These are phyloP conservation scores for Nemurella pictetii DNA, from an alignment of 2,888 invertebrate species.

Conservation along the genomic window DNA sequence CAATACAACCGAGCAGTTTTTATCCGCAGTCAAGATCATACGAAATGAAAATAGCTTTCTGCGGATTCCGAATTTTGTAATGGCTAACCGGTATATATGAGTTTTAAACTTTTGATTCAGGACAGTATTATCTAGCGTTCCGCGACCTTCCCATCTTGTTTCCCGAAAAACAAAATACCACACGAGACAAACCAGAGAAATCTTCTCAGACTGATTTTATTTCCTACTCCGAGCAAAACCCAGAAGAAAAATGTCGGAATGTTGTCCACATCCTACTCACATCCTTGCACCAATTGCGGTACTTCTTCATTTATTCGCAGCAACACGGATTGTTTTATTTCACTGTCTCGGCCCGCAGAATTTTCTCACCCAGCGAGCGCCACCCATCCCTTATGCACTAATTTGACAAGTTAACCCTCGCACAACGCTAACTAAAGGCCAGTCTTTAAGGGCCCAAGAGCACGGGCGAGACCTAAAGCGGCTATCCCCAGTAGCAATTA, in stretches of 20 bases:
- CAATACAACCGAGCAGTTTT: no score
- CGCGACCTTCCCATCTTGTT: no score
- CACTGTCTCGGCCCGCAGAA: neutral
- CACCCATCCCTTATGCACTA: neutral
- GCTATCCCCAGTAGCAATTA: neutral
- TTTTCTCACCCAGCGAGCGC: neutral
- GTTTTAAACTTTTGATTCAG: no score
- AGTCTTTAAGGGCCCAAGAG: neutral
- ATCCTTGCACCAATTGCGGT: neutral
- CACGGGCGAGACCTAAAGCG: neutral
- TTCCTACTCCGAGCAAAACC: neutral
- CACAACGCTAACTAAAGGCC: neutral
- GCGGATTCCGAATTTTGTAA: no score
- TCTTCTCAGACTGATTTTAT: neutral
- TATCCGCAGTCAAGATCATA: no score
- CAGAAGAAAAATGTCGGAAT: neutral
- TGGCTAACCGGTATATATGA: no score
- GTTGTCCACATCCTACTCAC: neutral
- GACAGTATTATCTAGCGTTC: no score
- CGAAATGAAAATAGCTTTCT: no score
- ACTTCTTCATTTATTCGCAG: neutral
- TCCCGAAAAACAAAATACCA: no score
- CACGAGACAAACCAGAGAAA: neutral
- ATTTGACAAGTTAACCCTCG: neutral
- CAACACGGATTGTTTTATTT: neutral